These are phyloP conservation scores for Pinna nobilis DNA, from an alignment of 1,140 invertebrate genomes.

Conservation along the genomic window DNA sequence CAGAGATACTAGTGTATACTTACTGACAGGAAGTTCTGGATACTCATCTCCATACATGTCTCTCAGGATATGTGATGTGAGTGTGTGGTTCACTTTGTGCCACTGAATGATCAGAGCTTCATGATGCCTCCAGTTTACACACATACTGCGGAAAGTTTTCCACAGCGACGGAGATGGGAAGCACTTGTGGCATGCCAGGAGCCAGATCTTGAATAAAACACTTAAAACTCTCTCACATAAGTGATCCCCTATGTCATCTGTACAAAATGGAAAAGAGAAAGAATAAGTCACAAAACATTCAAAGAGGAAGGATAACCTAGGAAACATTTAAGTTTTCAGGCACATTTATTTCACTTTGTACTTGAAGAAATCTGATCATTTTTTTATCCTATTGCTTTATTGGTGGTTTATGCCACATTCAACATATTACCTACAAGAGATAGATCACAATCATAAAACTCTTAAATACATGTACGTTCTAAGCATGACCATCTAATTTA, in stretches of 20 bases:
- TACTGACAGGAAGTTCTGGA: constrained; percentile 82
- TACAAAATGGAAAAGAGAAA: constrained; percentile 21
- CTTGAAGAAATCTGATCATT: too few species aligned
- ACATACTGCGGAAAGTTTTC: constrained; percentile 96
- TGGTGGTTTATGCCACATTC: too few species aligned
- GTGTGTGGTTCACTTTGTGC: constrained; percentile 92
- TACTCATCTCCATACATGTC: constrained; percentile 93
- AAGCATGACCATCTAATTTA: too few species aligned
- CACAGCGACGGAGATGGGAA: constrained; percentile 95
- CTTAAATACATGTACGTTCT: too few species aligned
- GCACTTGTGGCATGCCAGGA: constrained; percentile 91
- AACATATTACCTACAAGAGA: too few species aligned
- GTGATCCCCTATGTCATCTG: constrained; percentile 94
- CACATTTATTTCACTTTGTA: too few species aligned
- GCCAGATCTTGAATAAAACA: constrained; percentile 96
- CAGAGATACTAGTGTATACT: constrained; percentile 63
- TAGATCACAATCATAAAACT: too few species aligned
- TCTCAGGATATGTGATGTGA: constrained; percentile 88
- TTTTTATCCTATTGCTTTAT: too few species aligned
- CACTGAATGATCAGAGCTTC: constrained; percentile 93
- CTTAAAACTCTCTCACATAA: constrained; percentile 93
- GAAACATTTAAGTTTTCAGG: too few species aligned
- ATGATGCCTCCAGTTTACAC: constrained; percentile 94
- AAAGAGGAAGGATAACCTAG: constrained; percentile 15
- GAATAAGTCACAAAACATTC: neutral